Conservation (phyloP, 2,888 invertebrate genomes). For the Digitonthophagus gazella region DNA sequence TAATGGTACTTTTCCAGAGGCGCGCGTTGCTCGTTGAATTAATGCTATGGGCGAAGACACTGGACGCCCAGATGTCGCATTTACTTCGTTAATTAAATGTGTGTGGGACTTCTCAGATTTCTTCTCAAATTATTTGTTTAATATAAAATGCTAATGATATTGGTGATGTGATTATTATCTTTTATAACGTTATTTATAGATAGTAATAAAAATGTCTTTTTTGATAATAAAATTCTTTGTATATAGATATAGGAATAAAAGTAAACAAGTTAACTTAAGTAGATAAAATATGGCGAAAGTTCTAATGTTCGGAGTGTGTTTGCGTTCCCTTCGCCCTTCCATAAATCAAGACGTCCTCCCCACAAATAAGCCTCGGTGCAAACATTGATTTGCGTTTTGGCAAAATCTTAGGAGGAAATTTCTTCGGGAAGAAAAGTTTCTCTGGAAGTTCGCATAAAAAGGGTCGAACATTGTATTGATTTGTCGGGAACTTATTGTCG, state of each 20-base stretch:
- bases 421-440: slow-evolving; percentile 2
- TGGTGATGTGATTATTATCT: too few species aligned
- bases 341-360: slow-evolving; percentile 23
- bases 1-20: background rate
- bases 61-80: background rate
- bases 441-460: background rate
- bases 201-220: slow-evolving; percentile 18
- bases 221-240: slow-evolving; percentile 20
- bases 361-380: slow-evolving; percentile 23
- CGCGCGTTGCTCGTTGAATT: background rate
- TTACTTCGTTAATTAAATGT: background rate
- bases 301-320: slow-evolving; percentile 41
- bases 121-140: background rate
- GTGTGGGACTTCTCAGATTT: too few species aligned
- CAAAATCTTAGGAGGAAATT: slow-evolving; percentile 16
- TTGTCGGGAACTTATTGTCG: background rate
- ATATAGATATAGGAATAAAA: slow-evolving; percentile 28
- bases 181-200: too few species aligned
- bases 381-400: slow-evolving; percentile 25
- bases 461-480: background rate
- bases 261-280: slow-evolving; percentile 39
- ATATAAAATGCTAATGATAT: background rate
- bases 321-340: slow-evolving; percentile 21
- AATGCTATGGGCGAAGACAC: background rate
- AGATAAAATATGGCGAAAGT: slow-evolving; percentile 39